These are phyloP conservation scores for Tachycineta bicolor DNA, from an alignment of 2,113 vertebrate genomes.

Conservation along the genomic window DNA sequence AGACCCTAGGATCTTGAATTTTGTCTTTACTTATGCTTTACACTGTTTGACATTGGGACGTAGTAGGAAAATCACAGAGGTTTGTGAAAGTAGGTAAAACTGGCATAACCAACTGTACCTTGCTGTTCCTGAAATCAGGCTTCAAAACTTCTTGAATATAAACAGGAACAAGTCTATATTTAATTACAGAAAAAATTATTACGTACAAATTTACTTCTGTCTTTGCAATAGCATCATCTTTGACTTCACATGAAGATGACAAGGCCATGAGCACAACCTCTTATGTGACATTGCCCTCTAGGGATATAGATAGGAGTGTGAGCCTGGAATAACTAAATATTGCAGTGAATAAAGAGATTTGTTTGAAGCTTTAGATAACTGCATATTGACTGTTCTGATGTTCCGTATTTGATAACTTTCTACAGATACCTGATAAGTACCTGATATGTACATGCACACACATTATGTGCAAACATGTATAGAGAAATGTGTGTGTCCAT, in stretches of 20 bases:
- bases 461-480: neutral
- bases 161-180: neutral
- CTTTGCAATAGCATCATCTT: neutral
- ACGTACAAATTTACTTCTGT: neutral
- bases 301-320: neutral
- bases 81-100: neutral
- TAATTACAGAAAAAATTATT: neutral
- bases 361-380: neutral
- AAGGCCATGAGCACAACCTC: neutral
- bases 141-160: neutral
- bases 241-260: neutral
- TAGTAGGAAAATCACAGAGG: neutral
- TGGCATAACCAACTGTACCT: neutral
- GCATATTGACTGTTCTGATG: neutral
- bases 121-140: neutral
- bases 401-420: neutral
- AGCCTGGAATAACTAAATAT: neutral
- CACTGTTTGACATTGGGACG: neutral
- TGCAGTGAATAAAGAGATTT: neutral
- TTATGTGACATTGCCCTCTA: constrained; percentile 16
- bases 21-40: neutral
- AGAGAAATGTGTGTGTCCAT: neutral
- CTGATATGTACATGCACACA: neutral
- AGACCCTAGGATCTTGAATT: neutral
- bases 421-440: neutral